Conservation (phyloP, 53 echinoderm and acorn worm species). For the Echinometra lucunter region DNA sequence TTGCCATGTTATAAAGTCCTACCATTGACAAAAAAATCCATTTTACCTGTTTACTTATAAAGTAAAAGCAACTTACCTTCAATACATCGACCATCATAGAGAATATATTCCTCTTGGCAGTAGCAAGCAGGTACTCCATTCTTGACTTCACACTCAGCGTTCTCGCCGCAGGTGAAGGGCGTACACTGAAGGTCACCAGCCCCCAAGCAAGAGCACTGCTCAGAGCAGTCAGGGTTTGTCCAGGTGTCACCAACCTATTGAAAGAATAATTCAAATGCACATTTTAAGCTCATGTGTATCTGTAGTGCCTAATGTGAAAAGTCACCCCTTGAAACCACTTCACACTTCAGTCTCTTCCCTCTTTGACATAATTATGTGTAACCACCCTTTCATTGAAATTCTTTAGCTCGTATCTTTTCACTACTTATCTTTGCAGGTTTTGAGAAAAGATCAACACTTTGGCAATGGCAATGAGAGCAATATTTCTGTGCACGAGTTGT, state of each 20-base stretch:
- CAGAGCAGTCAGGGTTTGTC: constrained; percentile 20
- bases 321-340: no score
- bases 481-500: no score
- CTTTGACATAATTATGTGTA: no score
- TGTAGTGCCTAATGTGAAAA: no score
- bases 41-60: background rate
- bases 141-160: constrained; percentile 2
- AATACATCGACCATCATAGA: constrained; percentile 11
- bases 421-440: no score
- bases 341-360: no score
- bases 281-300: no score
- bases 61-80: background rate
- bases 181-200: background rate
- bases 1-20: background rate
- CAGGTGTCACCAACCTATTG: background rate
- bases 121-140: constrained; percentile 4
- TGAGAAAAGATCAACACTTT: no score
- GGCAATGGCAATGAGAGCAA: no score
- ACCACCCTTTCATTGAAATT: no score
- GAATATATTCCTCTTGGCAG: constrained; percentile 17
- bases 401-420: no score
- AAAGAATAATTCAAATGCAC: background rate
- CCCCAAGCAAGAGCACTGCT: background rate
- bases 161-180: background rate
- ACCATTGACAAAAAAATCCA: background rate